A percentile compares a stretch with the other conserved stretches of the same genome.
Conservation (phyloP, 2,888 invertebrate genomes). For the Cheiracanthium punctorium region DNA sequence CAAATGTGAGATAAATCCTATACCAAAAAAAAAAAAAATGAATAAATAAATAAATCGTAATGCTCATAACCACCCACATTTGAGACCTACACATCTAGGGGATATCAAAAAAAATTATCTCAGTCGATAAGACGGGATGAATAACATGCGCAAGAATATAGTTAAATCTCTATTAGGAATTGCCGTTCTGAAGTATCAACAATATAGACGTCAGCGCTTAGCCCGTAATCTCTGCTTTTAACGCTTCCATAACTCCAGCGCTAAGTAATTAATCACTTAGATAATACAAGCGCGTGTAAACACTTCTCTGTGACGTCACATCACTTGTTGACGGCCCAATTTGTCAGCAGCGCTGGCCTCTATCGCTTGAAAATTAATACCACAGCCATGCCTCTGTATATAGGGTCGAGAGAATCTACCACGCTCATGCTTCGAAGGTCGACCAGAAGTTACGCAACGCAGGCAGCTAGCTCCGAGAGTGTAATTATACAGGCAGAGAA, state of each 20-base stretch:
- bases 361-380: slow-evolving; percentile 62
- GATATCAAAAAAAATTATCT: neutral
- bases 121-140: neutral
- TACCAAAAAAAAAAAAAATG: too few species aligned
- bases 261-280: slow-evolving; percentile 64
- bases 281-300: slow-evolving; percentile 46
- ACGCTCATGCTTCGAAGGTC: slow-evolving; percentile 25
- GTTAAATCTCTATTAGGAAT: neutral
- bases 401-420: slow-evolving; percentile 38
- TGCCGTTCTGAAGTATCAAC: neutral
- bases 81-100: neutral
- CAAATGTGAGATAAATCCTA: too few species aligned
- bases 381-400: slow-evolving; percentile 26
- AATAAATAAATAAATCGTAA: too few species aligned
- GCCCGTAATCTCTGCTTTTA: slow-evolving; percentile 56
- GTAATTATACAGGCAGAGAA: neutral
- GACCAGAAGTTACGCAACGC: neutral
- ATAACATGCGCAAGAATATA: neutral
- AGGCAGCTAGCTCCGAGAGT: neutral
- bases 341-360: slow-evolving; percentile 57
- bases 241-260: slow-evolving; percentile 53
- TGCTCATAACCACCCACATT: slow-evolving; percentile 5
- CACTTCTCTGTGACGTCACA: slow-evolving; percentile 55
- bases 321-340: slow-evolving; percentile 65
- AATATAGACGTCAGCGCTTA: neutral